Conservation (phyloP, 2,888 invertebrate genomes). For the Eilema griseolum region DNA sequence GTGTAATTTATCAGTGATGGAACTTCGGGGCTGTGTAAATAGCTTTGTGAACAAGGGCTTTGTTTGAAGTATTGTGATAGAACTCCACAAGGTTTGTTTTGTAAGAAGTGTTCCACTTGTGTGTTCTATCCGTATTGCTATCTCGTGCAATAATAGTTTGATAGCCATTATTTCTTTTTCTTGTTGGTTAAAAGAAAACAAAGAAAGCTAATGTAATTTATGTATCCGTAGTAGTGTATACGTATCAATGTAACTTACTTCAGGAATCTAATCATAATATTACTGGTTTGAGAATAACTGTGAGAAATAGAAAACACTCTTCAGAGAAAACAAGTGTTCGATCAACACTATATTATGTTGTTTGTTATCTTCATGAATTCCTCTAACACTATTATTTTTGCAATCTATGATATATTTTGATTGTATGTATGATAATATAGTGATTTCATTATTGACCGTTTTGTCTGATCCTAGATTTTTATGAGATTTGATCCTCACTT, state of each 20-base stretch:
- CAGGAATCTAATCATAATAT: neutral
- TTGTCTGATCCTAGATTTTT: neutral
- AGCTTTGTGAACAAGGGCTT: conserved; percentile 60
- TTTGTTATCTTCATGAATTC: neutral
- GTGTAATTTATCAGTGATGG: conserved; percentile 51
- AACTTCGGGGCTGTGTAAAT: conserved; percentile 47
- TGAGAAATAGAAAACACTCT: neutral
- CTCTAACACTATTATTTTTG: neutral
- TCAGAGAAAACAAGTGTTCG: neutral
- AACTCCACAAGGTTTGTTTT: conserved; percentile 60
- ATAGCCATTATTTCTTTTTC: conserved; percentile 37
- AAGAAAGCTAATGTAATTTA: conserved; percentile 15
- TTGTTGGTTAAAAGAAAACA: conserved; percentile 15
- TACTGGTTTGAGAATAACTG: neutral
- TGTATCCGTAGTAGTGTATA: neutral
- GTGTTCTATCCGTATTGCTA: conserved; percentile 35
- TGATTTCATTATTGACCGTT: neutral
- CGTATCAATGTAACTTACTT: neutral
- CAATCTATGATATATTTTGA: neutral
- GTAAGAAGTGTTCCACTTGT: conserved; percentile 48
- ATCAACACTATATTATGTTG: neutral
- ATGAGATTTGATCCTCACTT: neutral
- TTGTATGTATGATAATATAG: too few species aligned
- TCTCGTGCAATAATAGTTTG: conserved; percentile 29
- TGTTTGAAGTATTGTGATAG: conserved; percentile 67